Evolutionary conservation across 2,797 vertebrate genomes (phyloP), one percentile per base, ranked within the genome.

Genomic region (Acanthis flammea): DNA sequence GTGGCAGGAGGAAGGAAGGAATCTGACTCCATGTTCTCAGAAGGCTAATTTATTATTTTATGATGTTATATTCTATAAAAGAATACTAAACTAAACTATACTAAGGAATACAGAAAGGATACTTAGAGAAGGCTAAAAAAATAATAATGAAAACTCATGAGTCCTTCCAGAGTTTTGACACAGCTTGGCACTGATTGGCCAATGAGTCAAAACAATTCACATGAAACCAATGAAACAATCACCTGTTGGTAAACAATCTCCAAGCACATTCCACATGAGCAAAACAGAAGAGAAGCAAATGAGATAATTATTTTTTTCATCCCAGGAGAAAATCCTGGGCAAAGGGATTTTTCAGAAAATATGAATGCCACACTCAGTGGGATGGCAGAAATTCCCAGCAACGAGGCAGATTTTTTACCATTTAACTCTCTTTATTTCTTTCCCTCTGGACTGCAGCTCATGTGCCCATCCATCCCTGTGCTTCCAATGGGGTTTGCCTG

Each of bases 381-480:
- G 10, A 16, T 47, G 19, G 25, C 57, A 65, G 44, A 82, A 47
- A 18, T 53, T 74, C 6, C 17, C 41, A 67, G 11, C n/a, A 70
- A 7, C 1, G 39, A 75, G 35, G 25, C 47, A 60, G 31, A 27
- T 75, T 72, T 41, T 6, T 44, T 31, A 39, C 4, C 9, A 3
- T 33, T 68, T 50, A 83, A 45, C 19, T 57, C 14, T 70, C 4
- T 24, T 27, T 65, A 1, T 8, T 95, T 72, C 60, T 79, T 67
- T 48, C 95, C 58, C 75, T 83, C 79, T 58, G 77, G 55, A 23
- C 82, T 84, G 63, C 97, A 99, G 99, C 98, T 95, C 99, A 99
- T 87, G 94, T 99, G 73, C 99, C 99, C 3, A 97, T 99, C 79
- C 98, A 99, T 82, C 99, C 99, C 0, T 8, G 21, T 7, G 97